Evolutionary conservation across 2,113 vertebrate genomes (phyloP).

Genomic region (Stomatorhinus ivindoensis): DNA sequence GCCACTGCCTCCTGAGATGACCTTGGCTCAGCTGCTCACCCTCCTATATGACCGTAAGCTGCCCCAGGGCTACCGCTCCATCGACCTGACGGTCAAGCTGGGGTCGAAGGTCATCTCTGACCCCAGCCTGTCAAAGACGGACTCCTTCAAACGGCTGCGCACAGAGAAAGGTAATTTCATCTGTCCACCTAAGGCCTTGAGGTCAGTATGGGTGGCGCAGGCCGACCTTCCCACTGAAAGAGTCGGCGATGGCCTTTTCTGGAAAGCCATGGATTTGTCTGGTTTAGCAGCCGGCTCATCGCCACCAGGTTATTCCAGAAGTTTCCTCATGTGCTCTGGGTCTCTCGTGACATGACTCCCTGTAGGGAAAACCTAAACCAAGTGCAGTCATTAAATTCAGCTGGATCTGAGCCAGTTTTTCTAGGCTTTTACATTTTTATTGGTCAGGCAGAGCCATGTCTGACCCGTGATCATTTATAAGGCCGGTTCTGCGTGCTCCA

Average conservation of each 20-base stretch:
- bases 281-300: neutral
- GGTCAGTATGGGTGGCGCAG: neutral
- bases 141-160: constrained; percentile 94
- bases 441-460: neutral
- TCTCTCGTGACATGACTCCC: neutral
- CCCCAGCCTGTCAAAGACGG: constrained; percentile 91
- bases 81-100: constrained; percentile 91
- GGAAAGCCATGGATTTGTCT: constrained; percentile 1
- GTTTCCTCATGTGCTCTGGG: neutral
- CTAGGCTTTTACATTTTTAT: neutral
- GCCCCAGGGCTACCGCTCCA: constrained; percentile 91
- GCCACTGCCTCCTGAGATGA: constrained; percentile 91
- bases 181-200: neutral
- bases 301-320: neutral
- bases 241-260: neutral
- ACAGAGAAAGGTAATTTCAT: constrained; percentile 83
- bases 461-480: neutral
- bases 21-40: constrained; percentile 90
- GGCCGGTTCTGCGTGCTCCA: neutral
- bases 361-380: neutral
- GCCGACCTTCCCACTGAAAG: neutral
- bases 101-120: constrained; percentile 97
- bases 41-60: constrained; percentile 92
- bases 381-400: neutral
- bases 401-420: neutral